These are phyloP conservation scores for Pterocles gutturalis DNA, from an alignment of 2,113 vertebrate species.

Conservation along the genomic window DNA sequence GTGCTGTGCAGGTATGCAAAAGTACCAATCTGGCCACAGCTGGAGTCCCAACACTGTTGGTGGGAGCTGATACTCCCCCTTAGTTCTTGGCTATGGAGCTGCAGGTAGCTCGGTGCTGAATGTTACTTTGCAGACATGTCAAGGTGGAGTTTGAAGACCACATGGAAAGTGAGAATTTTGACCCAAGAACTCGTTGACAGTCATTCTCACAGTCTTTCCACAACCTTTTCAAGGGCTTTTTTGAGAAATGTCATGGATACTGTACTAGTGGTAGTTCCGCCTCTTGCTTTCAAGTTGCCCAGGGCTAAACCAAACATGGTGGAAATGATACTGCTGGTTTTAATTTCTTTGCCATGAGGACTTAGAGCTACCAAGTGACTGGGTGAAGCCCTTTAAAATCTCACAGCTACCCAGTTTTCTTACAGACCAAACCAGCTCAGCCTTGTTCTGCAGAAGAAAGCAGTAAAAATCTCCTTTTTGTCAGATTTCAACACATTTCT, in stretches of 20 bases:
- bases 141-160: not conserved
- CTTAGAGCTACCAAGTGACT: not conserved
- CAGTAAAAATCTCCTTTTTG: not conserved
- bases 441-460: not conserved
- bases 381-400: not conserved
- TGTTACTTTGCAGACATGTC: not conserved
- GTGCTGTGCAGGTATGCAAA: not conserved
- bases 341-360: not conserved
- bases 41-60: not conserved
- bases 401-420: not conserved
- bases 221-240: not conserved
- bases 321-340: not conserved
- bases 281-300: not conserved
- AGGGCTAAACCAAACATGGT: not conserved
- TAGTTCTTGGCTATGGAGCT: not conserved
- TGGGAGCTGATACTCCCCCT: not conserved
- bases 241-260: not conserved
- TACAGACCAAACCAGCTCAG: not conserved
- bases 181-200: not conserved
- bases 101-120: not conserved
- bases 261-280: not conserved
- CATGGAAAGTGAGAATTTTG: not conserved
- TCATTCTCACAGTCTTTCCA: not conserved
- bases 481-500: conserved; percentile 43
- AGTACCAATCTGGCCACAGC: not conserved